Evolutionary conservation across 2,797 vertebrate genomes (phyloP).

Genomic region (Sylvia borin): DNA sequence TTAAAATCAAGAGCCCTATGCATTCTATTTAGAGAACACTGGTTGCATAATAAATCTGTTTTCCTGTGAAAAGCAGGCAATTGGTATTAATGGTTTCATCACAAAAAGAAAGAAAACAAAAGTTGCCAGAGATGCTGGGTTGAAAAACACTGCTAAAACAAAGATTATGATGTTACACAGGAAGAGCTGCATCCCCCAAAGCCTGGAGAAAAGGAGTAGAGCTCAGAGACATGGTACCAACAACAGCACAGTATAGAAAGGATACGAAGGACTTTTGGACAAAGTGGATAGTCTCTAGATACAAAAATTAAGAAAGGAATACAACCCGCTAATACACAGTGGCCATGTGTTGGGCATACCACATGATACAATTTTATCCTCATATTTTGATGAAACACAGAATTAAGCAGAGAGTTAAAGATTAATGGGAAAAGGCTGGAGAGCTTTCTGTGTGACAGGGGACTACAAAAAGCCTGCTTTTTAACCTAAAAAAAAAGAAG

Average conservation of each 20-base stretch:
- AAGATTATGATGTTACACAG: background rate
- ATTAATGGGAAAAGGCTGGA: background rate
- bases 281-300: background rate
- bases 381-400: background rate
- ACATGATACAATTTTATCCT: background rate
- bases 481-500: background rate
- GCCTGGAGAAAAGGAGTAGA: background rate
- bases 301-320: background rate
- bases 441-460: background rate
- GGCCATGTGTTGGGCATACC: accelerated
- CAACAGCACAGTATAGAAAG: background rate
- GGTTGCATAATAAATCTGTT: conserved; percentile 58
- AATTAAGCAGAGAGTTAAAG: background rate
- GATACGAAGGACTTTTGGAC: background rate
- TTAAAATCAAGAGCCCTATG: conserved; percentile 56
- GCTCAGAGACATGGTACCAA: background rate
- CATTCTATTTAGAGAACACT: conserved; percentile 61
- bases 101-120: background rate
- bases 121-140: background rate
- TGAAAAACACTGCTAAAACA: background rate
- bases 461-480: background rate
- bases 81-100: conserved; percentile 56
- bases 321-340: background rate
- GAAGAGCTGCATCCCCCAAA: background rate
- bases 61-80: conserved; percentile 61